These are phyloP conservation scores for Vespertilio murinus DNA, from an alignment of 2,797 vertebrate genomes.

Conservation along the genomic window DNA sequence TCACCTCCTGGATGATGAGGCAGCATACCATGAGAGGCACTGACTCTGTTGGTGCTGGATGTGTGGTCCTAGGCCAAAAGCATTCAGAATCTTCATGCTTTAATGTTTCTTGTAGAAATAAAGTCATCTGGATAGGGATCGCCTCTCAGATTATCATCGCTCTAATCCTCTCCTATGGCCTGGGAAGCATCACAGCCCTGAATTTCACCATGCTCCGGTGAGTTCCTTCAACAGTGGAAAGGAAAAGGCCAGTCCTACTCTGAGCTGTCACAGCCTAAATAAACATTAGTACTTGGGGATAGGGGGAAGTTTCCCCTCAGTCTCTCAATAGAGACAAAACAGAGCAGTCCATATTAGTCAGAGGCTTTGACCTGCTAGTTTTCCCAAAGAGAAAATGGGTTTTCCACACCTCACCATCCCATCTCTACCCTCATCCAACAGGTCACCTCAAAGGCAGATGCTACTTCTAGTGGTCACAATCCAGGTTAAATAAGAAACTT, in stretches of 20 bases:
- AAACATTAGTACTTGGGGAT: background rate
- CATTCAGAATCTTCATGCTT: conserved; percentile 24
- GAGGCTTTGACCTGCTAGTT: background rate
- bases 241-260: background rate
- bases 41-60: background rate
- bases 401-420: background rate
- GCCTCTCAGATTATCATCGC: conserved; percentile 85
- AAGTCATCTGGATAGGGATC: conserved; percentile 87
- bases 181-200: conserved; percentile 82
- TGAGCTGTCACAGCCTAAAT: background rate
- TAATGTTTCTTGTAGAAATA: conserved; percentile 82
- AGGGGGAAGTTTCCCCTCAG: background rate
- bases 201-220: conserved; percentile 85
- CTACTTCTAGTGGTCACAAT: background rate
- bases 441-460: background rate
- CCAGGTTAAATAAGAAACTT: background rate
- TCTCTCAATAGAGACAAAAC: conserved; percentile 5
- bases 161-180: conserved; percentile 83
- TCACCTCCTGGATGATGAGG: background rate
- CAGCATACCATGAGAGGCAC: background rate
- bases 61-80: background rate
- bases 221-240: conserved; percentile 40
- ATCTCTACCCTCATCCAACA: background rate
- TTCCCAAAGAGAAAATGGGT: background rate
- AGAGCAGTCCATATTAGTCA: background rate